Evolutionary conservation across 2,797 vertebrate genomes (phyloP), one percentile per base, ranked within the genome.

Genomic region (Xiphophorus birchmanni): DNA sequence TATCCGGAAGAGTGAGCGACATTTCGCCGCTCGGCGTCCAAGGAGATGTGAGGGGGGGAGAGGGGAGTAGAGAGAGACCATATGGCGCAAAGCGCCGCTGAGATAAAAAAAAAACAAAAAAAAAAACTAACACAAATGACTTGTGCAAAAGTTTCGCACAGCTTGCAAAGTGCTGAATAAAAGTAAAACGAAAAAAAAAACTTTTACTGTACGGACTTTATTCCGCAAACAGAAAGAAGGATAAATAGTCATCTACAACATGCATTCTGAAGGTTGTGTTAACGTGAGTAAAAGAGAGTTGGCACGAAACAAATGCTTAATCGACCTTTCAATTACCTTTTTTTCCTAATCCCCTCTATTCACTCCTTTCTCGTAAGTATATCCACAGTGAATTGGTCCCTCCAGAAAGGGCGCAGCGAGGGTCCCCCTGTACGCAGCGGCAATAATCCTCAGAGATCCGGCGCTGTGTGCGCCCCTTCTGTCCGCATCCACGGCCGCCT

Each of bases 401-500:
- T 89, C 87, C 90, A 87, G 86, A 89, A 82, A 52, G 50, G 82
- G 84, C 90, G 80, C 89, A 89, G 87, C 82, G 13, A 82, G 85
- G 85, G 67, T 93, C 86, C 88, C 50, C 50, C 18, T 18, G 12
- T 87, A 92, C 89, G 87, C 86, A 83, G 88, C 88, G 84, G 86
- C 81, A 93, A 84, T 95, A 95, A 90, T 93, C 95, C 93, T 89
- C 85, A 87, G 84, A 90, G 93, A 50, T 93, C 92, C 92, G 86
- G 90, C 91, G 92, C 92, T 95, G 90, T 89, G 93, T 85, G 90
- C 88, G 91, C 37, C 85, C 90, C 87, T 93, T 91, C 90, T 89
- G 92, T 96, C 93, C 87, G 88, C 91, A 90, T 95, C 96, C 92
- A 93, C 93, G 77, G 92, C 92, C 93, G 94, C 94, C 94, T 95